Conservation (phyloP, 2,797 vertebrate genomes). For the Acrossocheilus fasciatus region DNA sequence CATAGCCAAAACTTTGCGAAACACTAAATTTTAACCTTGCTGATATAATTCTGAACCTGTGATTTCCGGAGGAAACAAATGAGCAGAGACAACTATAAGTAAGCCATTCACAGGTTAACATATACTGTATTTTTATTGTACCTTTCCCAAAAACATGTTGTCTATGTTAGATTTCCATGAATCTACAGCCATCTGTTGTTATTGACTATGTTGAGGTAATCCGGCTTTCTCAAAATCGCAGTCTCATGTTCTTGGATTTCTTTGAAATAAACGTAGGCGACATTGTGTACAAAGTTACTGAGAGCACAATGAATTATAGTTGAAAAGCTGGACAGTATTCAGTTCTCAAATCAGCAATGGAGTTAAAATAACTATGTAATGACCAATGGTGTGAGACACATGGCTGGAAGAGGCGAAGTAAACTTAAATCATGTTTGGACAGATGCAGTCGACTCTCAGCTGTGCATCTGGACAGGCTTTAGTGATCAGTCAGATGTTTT, state of each 20-base stretch:
- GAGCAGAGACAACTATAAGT: background rate
- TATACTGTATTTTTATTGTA: background rate
- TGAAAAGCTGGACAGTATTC: slow-evolving; percentile 52
- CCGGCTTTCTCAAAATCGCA: background rate
- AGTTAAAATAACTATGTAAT: slow-evolving; percentile 48
- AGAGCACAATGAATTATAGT: background rate
- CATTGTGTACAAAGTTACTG: background rate
- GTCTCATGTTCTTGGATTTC: background rate
- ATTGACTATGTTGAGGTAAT: background rate
- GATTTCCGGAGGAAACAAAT: background rate
- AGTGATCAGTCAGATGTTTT: slow-evolving; percentile 1
- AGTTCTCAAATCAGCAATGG: slow-evolving; percentile 48
- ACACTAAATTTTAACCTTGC: background rate
- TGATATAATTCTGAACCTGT: background rate
- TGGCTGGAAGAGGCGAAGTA: slow-evolving; percentile 27
- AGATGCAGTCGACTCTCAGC: slow-evolving; percentile 41
- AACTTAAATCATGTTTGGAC: slow-evolving; percentile 37
- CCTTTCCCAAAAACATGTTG: background rate
- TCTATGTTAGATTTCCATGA: background rate
- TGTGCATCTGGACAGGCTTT: slow-evolving; percentile 14
- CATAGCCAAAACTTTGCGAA: background rate
- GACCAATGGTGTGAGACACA: slow-evolving; percentile 13
- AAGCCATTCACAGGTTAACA: background rate
- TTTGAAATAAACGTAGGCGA: background rate
- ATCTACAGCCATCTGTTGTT: background rate